phyloP scores from a whole-genome alignment of 2,113 vertebrate genomes.

The Neotoma lepida region DNA sequence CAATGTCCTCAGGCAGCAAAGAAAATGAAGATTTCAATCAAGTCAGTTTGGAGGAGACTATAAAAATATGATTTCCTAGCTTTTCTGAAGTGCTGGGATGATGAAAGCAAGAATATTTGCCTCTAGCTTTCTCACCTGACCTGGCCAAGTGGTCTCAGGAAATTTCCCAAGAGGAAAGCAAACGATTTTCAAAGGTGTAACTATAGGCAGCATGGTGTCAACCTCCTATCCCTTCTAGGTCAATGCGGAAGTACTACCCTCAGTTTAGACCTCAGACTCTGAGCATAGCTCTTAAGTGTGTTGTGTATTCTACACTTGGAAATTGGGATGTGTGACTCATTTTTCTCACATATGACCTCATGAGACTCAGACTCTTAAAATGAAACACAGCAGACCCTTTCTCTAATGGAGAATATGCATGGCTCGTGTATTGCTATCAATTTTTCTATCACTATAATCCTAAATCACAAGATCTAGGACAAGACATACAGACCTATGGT shows the following conservation, averaged over 20 bases:
- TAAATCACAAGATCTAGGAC: background rate
- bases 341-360: background rate
- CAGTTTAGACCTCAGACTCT: background rate
- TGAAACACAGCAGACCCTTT: background rate
- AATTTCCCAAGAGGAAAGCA: constrained; percentile 36
- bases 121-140: background rate
- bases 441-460: background rate
- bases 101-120: background rate
- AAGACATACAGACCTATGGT: background rate
- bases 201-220: background rate
- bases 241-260: background rate
- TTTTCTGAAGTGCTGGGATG: background rate
- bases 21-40: background rate
- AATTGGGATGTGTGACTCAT: background rate
- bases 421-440: background rate
- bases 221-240: background rate
- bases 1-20: background rate
- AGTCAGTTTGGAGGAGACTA: background rate
- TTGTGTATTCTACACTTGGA: background rate
- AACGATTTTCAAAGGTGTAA: constrained; percentile 46
- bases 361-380: background rate
- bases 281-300: background rate
- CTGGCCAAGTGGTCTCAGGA: constrained; percentile 36
- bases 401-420: background rate
- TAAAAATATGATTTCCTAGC: background rate